phyloP scores from a whole-genome alignment of 2,113 vertebrate genomes.

The Myotis davidii region DNA sequence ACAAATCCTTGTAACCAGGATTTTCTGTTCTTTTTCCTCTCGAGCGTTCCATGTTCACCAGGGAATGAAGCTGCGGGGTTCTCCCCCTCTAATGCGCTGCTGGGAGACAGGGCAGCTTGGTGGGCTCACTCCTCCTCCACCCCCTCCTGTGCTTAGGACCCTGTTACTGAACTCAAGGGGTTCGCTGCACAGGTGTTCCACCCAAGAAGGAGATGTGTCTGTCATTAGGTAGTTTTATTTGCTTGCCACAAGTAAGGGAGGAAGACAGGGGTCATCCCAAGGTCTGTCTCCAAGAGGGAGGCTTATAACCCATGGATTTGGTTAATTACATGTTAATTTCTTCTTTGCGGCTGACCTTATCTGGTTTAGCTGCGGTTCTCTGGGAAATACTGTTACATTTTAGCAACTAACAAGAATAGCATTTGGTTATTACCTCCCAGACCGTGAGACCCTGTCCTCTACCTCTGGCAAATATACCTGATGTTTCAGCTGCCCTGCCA shows the following conservation, averaged over 20 bases:
- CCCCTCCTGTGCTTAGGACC: background rate
- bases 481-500: no score
- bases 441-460: background rate
- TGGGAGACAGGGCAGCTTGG: background rate
- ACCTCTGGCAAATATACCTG: background rate
- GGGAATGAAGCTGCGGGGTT: background rate
- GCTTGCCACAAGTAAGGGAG: background rate
- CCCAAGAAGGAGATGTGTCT: background rate
- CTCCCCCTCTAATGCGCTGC: background rate
- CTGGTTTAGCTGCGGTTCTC: background rate
- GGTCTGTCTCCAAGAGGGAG: background rate
- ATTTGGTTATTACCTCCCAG: background rate
- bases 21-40: background rate
- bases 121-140: background rate
- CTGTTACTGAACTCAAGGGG: background rate
- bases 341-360: background rate
- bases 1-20: background rate
- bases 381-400: background rate
- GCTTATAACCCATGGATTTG: background rate
- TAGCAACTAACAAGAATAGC: background rate
- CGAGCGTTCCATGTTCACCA: background rate
- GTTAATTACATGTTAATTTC: background rate
- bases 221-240: background rate
- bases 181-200: background rate
- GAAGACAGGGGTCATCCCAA: background rate